Evolutionary conservation across 2,797 vertebrate genomes (phyloP).

Genomic region (Adrianichthys oophorus): DNA sequence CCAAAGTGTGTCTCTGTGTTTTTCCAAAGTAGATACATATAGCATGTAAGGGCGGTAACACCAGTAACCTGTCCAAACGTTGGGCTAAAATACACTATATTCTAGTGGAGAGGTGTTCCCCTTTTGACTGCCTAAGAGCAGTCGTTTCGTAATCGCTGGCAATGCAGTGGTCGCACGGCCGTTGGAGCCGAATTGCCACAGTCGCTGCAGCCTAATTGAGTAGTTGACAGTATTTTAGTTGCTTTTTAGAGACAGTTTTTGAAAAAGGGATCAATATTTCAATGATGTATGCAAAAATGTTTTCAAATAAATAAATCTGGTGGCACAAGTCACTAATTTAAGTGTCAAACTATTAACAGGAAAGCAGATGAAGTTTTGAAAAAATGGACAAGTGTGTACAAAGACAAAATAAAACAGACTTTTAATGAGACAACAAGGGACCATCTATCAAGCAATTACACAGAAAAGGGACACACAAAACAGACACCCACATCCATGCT

Average conservation of each 20-base stretch:
- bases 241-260: not conserved
- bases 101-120: too few relatives aligned
- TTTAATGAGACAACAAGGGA: slow-evolving; percentile 73
- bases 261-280: not conserved
- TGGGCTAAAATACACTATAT: too few relatives aligned
- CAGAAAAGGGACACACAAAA: slow-evolving; percentile 31
- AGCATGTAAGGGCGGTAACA: too few relatives aligned
- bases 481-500: slow-evolving; percentile 19
- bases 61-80: too few relatives aligned
- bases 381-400: slow-evolving; percentile 66
- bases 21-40: too few relatives aligned
- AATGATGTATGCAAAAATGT: not conserved
- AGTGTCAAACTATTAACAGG: slow-evolving; percentile 43
- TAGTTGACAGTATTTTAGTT: not conserved
- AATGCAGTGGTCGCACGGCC: too few relatives aligned
- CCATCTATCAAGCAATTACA: slow-evolving; percentile 49
- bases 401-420: slow-evolving; percentile 61
- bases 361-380: slow-evolving; percentile 49
- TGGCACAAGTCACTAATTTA: slow-evolving; percentile 40
- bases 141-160: too few relatives aligned
- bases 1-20: too few relatives aligned
- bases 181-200: too few relatives aligned
- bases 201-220: too few relatives aligned
- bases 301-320: slow-evolving; percentile 25
- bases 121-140: too few relatives aligned